Conservation (phyloP, 2,888 invertebrate species). For the Mantis religiosa region DNA sequence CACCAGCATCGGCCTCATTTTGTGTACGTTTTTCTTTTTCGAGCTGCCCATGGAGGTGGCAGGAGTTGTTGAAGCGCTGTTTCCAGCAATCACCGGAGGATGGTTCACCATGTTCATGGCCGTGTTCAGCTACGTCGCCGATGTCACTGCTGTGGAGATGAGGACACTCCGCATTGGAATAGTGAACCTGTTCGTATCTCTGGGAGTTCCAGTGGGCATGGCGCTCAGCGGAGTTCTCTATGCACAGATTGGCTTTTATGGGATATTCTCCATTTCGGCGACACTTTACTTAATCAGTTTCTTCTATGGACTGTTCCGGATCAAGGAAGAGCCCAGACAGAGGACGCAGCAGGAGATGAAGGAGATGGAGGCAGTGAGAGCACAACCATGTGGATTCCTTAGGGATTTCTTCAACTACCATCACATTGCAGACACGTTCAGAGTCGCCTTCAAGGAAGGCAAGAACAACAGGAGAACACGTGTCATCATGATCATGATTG, state of each 20-base stretch:
- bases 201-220: constrained; percentile 86
- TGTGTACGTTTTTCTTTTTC: constrained; percentile 76
- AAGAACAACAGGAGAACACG: constrained; percentile 68
- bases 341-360: constrained; percentile 19
- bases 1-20: constrained; percentile 70
- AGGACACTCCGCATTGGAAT: constrained; percentile 82
- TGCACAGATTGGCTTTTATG: constrained; percentile 73
- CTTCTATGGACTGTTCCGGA: constrained; percentile 66
- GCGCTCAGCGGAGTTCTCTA: constrained; percentile 80
- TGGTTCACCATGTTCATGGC: constrained; percentile 91
- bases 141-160: constrained; percentile 77
- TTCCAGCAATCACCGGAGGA: constrained; percentile 77
- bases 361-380: constrained; percentile 33
- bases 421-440: constrained; percentile 72
- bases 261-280: constrained; percentile 74
- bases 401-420: constrained; percentile 71
- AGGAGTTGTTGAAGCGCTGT: constrained; percentile 74
- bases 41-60: constrained; percentile 71
- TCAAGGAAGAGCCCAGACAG: constrained; percentile 58
- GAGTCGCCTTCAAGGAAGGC: constrained; percentile 74
- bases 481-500: constrained; percentile 72
- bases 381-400: constrained; percentile 48
- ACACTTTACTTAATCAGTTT: constrained; percentile 69
- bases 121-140: constrained; percentile 83
- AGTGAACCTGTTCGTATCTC: constrained; percentile 81